Evolutionary conservation across 2,797 vertebrate species (phyloP).

Genomic region (Aplochiton taeniatus): DNA sequence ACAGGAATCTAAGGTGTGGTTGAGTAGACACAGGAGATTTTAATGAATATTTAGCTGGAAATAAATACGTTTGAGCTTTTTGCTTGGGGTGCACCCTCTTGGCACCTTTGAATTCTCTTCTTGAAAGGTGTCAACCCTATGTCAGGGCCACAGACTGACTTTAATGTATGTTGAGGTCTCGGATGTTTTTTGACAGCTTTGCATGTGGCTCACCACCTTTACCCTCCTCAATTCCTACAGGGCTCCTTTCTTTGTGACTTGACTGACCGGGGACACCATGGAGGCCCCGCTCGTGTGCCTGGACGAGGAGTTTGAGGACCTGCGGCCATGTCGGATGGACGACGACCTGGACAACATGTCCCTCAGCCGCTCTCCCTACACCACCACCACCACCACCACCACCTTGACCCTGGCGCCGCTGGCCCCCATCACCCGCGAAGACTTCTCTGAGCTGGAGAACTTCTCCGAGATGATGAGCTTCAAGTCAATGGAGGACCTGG

Average conservation of each 20-base stretch:
- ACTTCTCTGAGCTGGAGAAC: slow-evolving; percentile 93
- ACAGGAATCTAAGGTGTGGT: too few species aligned
- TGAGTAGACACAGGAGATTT: too few species aligned
- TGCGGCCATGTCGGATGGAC: slow-evolving; percentile 81
- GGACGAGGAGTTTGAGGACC: slow-evolving; percentile 93
- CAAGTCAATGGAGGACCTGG: slow-evolving; percentile 96
- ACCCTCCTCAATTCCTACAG: slow-evolving; percentile 6
- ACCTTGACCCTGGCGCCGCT: slow-evolving; percentile 67
- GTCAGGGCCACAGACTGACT: too few species aligned
- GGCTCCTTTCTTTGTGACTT: slow-evolving; percentile 16
- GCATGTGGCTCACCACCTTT: too few species aligned
- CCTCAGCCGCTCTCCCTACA: slow-evolving; percentile 49
- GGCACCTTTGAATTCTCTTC: too few species aligned
- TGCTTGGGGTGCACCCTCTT: too few species aligned
- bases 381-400: slow-evolving; percentile 47
- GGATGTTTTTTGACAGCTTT: too few species aligned
- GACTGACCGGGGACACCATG: slow-evolving; percentile 72
- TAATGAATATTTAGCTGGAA: not conserved
- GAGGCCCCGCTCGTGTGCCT: slow-evolving; percentile 91
- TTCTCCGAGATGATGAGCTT: slow-evolving; percentile 97
- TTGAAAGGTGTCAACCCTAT: too few species aligned
- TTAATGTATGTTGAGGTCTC: too few species aligned
- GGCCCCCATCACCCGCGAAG: slow-evolving; percentile 79
- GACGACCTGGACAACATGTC: slow-evolving; percentile 68
- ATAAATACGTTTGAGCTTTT: too few species aligned